Percentiles rank a stretch among this genome's conserved stretches.
Conservation (phyloP, 2,113 vertebrate genomes). For the Urocitellus parryii region DNA sequence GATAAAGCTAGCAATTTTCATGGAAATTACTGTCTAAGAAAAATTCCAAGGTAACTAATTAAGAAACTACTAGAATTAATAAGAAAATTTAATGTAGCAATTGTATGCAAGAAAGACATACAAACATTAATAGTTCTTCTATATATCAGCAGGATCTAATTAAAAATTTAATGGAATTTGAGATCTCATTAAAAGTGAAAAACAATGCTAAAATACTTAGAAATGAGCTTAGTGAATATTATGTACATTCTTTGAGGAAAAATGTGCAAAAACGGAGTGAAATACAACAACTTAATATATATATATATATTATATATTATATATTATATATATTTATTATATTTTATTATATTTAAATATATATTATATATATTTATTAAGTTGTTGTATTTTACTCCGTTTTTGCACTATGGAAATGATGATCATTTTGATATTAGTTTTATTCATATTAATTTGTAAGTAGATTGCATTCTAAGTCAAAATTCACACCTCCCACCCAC, state of each 20-base stretch:
- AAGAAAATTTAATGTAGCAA: slow-evolving; percentile 35
- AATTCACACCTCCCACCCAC: neutral
- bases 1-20: slow-evolving; percentile 52
- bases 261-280: neutral
- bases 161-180: slow-evolving; percentile 74
- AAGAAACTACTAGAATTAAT: slow-evolving; percentile 39
- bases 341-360: too few species aligned
- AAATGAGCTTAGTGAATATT: slow-evolving; percentile 12
- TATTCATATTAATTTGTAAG: neutral
- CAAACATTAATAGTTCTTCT: slow-evolving; percentile 60
- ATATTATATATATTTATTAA: too few species aligned
- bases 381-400: too few species aligned
- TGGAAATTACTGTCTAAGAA: slow-evolving; percentile 4
- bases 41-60: slow-evolving; percentile 68
- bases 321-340: too few species aligned
- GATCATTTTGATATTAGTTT: slow-evolving; percentile 19
- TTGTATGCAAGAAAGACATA: neutral
- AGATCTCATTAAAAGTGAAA: slow-evolving; percentile 70
- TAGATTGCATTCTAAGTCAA: neutral
- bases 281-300: neutral
- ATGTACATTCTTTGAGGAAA: neutral
- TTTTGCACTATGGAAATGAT: neutral
- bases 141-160: slow-evolving; percentile 56
- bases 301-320: too few species aligned
- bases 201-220: slow-evolving; percentile 54